These are phyloP conservation scores for Cistogaster globosa DNA, from an alignment of 2,888 invertebrate species.

Conservation along the genomic window DNA sequence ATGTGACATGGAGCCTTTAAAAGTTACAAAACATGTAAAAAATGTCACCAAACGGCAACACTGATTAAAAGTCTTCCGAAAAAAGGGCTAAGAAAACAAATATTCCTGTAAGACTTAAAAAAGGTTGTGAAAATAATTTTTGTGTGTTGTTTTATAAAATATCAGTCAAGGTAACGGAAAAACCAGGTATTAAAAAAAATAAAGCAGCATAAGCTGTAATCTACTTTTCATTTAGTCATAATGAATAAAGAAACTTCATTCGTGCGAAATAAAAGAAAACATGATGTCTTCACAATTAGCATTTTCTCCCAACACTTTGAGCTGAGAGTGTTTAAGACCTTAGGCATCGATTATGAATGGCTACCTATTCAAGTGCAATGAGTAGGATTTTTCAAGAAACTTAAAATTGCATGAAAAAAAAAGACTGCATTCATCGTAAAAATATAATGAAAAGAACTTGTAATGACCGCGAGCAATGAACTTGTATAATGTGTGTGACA, in stretches of 20 bases:
- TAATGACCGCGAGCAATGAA: conserved; percentile 80
- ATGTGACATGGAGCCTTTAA: no score
- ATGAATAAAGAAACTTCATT: neutral
- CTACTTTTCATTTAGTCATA: neutral
- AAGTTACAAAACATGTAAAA: no score
- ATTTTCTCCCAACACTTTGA: conserved; percentile 39
- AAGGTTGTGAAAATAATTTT: no score
- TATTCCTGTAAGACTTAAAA: no score
- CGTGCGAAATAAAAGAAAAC: conserved; percentile 1
- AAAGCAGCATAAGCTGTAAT: no score
- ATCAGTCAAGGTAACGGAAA: no score
- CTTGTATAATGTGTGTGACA: conserved; percentile 73
- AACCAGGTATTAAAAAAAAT: no score
- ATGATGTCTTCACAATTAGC: conserved; percentile 3
- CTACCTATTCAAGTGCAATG: conserved; percentile 29
- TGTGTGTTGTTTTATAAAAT: no score
- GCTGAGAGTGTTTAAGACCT: conserved; percentile 34
- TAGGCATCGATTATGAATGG: conserved; percentile 46
- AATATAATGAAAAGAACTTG: conserved; percentile 48
- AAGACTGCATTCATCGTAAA: conserved; percentile 30
- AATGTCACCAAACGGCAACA: no score
- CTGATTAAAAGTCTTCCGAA: no score
- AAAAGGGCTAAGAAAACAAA: no score
- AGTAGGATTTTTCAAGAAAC: conserved; percentile 14
- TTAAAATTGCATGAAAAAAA: neutral